These are phyloP conservation scores for Chaetura pelagica DNA, from an alignment of 2,113 vertebrate species.

Conservation along the genomic window DNA sequence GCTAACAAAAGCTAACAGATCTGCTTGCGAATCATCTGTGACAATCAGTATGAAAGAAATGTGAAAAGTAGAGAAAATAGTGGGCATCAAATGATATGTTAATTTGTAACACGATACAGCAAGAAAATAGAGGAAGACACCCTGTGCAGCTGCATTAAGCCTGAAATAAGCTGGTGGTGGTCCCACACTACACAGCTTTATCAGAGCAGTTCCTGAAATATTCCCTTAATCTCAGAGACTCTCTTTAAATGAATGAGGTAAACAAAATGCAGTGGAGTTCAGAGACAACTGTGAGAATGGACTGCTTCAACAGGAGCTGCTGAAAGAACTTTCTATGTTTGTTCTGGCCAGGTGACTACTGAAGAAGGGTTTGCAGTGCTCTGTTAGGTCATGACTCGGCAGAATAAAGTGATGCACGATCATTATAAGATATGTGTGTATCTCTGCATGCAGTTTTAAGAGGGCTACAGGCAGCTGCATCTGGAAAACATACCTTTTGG, in stretches of 20 bases:
- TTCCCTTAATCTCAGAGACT: neutral
- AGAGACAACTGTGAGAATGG: neutral
- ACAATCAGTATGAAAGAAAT: neutral
- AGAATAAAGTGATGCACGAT: rapidly evolving
- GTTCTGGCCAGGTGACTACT: neutral
- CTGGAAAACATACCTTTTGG: neutral
- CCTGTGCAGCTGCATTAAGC: neutral
- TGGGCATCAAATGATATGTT: neutral
- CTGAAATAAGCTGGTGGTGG: neutral
- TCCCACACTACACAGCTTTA: neutral
- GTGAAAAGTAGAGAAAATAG: neutral
- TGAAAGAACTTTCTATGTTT: neutral
- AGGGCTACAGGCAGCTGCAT: neutral
- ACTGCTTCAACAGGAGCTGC: neutral
- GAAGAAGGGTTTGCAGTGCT: neutral
- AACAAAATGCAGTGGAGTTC: neutral
- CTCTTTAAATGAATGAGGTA: neutral
- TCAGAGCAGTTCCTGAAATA: neutral
- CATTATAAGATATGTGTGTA: neutral
- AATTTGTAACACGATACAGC: neutral
- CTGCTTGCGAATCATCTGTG: neutral
- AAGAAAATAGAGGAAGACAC: neutral
- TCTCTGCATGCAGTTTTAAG: neutral
- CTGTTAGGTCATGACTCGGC: neutral
- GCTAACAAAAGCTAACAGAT: neutral